phyloP scores from a whole-genome alignment of 2,797 vertebrate species.

The Squalus acanthias region DNA sequence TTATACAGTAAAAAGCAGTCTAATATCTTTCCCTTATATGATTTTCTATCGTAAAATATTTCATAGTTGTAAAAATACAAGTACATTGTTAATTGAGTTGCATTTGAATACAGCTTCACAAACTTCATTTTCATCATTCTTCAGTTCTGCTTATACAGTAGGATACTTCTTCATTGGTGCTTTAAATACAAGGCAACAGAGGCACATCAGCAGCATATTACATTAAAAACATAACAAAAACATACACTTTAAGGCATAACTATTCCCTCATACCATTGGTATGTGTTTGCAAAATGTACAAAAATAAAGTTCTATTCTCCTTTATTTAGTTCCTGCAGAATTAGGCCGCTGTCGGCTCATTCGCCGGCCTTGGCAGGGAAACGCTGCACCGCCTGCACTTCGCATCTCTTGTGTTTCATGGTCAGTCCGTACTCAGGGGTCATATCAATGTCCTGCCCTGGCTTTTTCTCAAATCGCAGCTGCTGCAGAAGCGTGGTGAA shows the following conservation, averaged over 20 bases:
- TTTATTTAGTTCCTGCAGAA: not conserved
- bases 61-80: slow-evolving; percentile 24
- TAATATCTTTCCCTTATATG: slow-evolving; percentile 3
- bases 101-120: not conserved
- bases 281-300: slow-evolving; percentile 9
- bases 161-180: slow-evolving; percentile 20
- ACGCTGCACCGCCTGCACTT: slow-evolving; percentile 59
- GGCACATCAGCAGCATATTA: slow-evolving; percentile 29
- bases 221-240: slow-evolving; percentile 13
- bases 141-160: slow-evolving; percentile 25
- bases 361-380: not conserved
- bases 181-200: slow-evolving; percentile 34
- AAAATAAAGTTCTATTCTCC: not conserved
- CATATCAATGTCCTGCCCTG: slow-evolving; percentile 64
- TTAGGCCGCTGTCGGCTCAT: not conserved
- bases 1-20: slow-evolving; percentile 21
- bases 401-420: slow-evolving; percentile 77
- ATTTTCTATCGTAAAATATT: slow-evolving; percentile 13
- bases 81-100: slow-evolving; percentile 26
- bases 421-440: slow-evolving; percentile 79
- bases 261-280: slow-evolving; percentile 30
- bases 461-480: slow-evolving; percentile 61
- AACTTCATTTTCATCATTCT: slow-evolving; percentile 27
- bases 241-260: not conserved
- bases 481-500: slow-evolving; percentile 76